Conservation (phyloP, 1,140 invertebrate species). For the Drosophila saltans region DNA sequence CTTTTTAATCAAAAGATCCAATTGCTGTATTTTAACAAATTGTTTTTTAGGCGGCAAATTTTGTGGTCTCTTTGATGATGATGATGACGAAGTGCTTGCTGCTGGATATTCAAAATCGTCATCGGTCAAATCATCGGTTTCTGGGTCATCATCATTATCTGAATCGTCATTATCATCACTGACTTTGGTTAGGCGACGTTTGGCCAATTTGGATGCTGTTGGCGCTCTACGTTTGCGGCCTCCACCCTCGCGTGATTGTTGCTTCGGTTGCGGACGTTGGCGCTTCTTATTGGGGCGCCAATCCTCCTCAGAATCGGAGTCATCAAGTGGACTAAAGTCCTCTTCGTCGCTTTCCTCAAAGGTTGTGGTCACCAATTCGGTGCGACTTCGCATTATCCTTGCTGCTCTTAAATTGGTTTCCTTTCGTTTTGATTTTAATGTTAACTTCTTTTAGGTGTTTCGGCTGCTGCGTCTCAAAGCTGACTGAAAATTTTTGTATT, state of each 20-base stretch:
- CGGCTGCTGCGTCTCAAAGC: slow-evolving; percentile 42
- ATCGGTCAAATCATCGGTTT: slow-evolving; percentile 57
- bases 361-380: slow-evolving; percentile 80
- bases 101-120: slow-evolving; percentile 53
- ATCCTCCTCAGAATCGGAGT: slow-evolving; percentile 79
- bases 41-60: slow-evolving; percentile 73
- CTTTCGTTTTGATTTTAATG: slow-evolving; percentile 17
- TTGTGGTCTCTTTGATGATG: slow-evolving; percentile 41
- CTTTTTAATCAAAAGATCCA: slow-evolving; percentile 72
- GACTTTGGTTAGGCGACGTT: slow-evolving; percentile 55
- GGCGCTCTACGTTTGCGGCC: slow-evolving; percentile 59
- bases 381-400: slow-evolving; percentile 79
- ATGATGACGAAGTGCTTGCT: slow-evolving; percentile 43
- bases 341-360: slow-evolving; percentile 82
- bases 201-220: slow-evolving; percentile 50
- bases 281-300: slow-evolving; percentile 78
- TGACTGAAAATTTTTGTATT: slow-evolving; percentile 64
- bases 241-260: slow-evolving; percentile 47
- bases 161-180: slow-evolving; percentile 59
- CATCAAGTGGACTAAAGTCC: slow-evolving; percentile 77
- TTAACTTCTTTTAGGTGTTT: slow-evolving; percentile 20
- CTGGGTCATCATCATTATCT: slow-evolving; percentile 51
- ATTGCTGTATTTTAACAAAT: slow-evolving; percentile 49
- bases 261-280: slow-evolving; percentile 44
- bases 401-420: slow-evolving; percentile 16